These are phyloP conservation scores for Drosophila eugracilis DNA, from an alignment of 1,140 invertebrate species.

Conservation along the genomic window DNA sequence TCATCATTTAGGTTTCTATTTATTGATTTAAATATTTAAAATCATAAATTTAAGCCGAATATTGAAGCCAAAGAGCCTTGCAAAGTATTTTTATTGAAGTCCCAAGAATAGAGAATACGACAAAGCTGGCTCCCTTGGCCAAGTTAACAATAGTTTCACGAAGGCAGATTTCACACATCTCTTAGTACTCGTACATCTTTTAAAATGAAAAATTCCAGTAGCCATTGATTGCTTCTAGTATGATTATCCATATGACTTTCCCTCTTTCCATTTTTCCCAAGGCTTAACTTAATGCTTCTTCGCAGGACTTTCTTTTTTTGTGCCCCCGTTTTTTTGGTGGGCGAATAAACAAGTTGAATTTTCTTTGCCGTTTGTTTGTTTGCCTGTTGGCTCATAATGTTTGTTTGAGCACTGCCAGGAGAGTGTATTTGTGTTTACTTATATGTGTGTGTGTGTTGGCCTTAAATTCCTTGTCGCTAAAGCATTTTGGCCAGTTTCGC, in stretches of 20 bases:
- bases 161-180: too few species aligned
- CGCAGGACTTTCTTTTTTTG: background rate
- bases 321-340: too few species aligned
- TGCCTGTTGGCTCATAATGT: conserved; percentile 71
- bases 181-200: too few species aligned
- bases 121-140: too few species aligned
- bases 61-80: too few species aligned
- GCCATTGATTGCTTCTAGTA: background rate
- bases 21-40: too few species aligned
- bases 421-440: conserved; percentile 25
- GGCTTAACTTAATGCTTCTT: conserved; percentile 14
- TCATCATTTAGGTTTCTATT: too few species aligned
- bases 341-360: conserved; percentile 23
- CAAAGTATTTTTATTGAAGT: too few species aligned
- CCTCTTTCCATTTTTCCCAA: background rate
- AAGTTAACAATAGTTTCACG: too few species aligned
- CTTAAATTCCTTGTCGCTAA: conserved; percentile 78
- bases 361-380: conserved; percentile 42
- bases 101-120: too few species aligned
- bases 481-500: conserved; percentile 56
- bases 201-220: too few species aligned
- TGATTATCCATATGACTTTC: background rate
- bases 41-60: too few species aligned
- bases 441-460: conserved; percentile 46
- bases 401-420: conserved; percentile 55